Evolutionary conservation across 2,797 vertebrate genomes (phyloP).

Genomic region (Phalanger gymnotis): DNA sequence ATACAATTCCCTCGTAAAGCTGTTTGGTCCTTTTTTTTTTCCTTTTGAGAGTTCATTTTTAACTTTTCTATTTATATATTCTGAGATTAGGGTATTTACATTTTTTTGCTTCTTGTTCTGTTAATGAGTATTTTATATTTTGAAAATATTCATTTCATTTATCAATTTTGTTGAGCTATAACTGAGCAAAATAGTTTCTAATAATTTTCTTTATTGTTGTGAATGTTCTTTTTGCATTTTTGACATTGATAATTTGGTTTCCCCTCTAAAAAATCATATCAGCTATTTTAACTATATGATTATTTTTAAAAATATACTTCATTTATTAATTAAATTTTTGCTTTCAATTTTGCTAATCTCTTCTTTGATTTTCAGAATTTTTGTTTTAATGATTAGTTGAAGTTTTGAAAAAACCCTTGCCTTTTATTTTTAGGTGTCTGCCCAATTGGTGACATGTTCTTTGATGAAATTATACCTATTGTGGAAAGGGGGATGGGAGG

Average conservation of each 20-base stretch:
- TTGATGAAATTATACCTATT: background rate
- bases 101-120: background rate
- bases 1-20: background rate
- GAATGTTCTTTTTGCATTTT: background rate
- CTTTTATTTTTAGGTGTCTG: background rate
- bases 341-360: background rate
- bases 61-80: background rate
- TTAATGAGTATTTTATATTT: background rate
- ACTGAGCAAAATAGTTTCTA: background rate
- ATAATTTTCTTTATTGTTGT: background rate
- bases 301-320: background rate
- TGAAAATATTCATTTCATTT: background rate
- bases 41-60: background rate
- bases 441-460: background rate
- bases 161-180: background rate
- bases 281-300: background rate
- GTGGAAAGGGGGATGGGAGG: too few relatives aligned
- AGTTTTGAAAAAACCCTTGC: background rate
- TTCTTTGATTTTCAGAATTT: background rate
- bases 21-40: background rate
- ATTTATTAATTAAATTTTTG: background rate
- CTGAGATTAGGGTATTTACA: background rate
- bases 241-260: background rate
- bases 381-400: background rate
- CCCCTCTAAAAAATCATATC: background rate